A percentile compares a stretch with the other conserved stretches of the same genome.
Conservation (phyloP, 2,113 vertebrate genomes). For the Vulpes lagopus region DNA sequence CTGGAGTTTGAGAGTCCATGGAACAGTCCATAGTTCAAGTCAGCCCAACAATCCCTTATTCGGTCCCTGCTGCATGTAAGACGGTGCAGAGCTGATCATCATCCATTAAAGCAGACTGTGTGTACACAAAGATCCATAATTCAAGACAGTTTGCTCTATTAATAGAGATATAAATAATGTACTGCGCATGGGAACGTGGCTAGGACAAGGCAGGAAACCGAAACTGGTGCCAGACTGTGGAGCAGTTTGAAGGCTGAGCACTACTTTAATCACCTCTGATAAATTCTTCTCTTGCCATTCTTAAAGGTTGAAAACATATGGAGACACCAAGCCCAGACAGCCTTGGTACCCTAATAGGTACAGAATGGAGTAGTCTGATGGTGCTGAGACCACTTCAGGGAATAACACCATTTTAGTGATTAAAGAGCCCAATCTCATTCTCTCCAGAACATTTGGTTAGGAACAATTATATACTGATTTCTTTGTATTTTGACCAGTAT, state of each 20-base stretch:
- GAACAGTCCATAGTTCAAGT: background rate
- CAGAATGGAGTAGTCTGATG: background rate
- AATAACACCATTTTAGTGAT: background rate
- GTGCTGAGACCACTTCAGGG: background rate
- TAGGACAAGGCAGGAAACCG: background rate
- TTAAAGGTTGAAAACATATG: background rate
- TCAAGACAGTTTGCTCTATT: constrained; percentile 36
- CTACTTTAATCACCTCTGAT: background rate
- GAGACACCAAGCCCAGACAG: background rate
- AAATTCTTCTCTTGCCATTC: constrained; percentile 32
- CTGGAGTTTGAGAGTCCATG: background rate
- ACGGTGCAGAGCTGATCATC: background rate
- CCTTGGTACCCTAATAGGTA: background rate
- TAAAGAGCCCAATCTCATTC: constrained; percentile 1
- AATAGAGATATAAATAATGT: constrained; percentile 60
- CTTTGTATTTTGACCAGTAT: constrained; percentile 14
- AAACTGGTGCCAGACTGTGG: background rate
- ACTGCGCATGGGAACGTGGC: background rate
- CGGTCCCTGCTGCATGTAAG: background rate
- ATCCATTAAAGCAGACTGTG: background rate
- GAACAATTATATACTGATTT: background rate
- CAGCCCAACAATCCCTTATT: background rate
- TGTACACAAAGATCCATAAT: background rate
- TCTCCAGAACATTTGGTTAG: background rate
- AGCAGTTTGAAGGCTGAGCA: background rate